A percentile compares a stretch with the other conserved stretches of the same genome.
phyloP scores from a whole-genome alignment of 2,797 vertebrate genomes.

The Enteromius anoplus region DNA sequence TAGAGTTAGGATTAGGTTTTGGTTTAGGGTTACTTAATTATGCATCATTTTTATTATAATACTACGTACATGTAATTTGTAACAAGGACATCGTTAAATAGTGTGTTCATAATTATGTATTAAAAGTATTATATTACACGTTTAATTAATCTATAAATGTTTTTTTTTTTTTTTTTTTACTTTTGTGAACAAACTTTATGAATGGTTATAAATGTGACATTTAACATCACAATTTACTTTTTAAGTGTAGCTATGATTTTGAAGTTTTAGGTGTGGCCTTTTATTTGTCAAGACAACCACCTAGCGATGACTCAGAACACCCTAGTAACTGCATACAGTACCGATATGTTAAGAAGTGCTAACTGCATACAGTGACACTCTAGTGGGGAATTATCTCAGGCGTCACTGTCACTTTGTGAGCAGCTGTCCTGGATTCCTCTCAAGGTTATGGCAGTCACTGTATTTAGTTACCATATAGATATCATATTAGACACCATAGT shows the following conservation, averaged over 20 bases:
- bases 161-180: background rate
- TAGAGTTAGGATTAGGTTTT: background rate
- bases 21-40: background rate
- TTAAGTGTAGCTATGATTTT: background rate
- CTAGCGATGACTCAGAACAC: background rate
- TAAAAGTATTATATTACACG: background rate
- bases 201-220: no score
- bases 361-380: background rate
- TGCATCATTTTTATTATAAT: background rate
- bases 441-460: background rate
- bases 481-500: background rate
- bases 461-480: conserved; percentile 24
- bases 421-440: background rate
- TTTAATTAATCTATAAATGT: background rate
- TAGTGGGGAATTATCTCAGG: no score
- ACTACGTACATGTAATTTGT: background rate
- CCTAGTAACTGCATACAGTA: background rate
- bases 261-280: background rate
- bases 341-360: background rate
- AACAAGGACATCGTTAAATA: background rate
- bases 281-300: background rate
- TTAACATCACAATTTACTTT: no score
- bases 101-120: background rate
- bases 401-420: background rate
- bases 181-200: background rate